Percentiles rank a stretch among this genome's conserved stretches.
phyloP scores from a whole-genome alignment of 2,797 vertebrate genomes.

The Myotis findleyi region DNA sequence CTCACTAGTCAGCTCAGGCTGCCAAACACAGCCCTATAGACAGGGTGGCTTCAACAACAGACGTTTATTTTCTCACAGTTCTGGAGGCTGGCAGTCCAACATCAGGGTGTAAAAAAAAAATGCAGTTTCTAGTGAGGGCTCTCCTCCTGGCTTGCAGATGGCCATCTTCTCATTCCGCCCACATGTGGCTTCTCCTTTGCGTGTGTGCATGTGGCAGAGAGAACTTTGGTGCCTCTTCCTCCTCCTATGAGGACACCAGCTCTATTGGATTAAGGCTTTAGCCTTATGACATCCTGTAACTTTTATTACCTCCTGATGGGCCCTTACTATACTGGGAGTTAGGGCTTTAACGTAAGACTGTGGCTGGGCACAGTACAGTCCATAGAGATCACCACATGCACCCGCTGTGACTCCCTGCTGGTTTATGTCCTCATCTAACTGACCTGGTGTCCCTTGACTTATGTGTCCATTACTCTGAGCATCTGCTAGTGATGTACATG shows the following conservation, averaged over 20 bases:
- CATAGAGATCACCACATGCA: background rate
- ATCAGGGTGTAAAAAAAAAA: background rate
- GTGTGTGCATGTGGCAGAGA: fast-evolving
- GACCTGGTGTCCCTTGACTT: background rate
- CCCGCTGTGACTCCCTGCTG: background rate
- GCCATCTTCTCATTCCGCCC: background rate
- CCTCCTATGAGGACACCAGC: background rate
- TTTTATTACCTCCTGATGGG: background rate
- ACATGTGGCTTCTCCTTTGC: background rate
- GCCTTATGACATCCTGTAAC: background rate
- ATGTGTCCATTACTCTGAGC: background rate
- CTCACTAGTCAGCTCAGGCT: background rate
- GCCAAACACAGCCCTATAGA: background rate
- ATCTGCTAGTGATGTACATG: background rate
- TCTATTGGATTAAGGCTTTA: background rate
- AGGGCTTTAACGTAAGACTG: background rate
- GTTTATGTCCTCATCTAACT: background rate
- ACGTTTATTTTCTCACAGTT: background rate
- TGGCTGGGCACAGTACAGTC: background rate
- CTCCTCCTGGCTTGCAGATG: background rate
- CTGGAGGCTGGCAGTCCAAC: background rate
- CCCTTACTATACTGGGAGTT: background rate
- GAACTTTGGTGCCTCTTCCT: background rate
- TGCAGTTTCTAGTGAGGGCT: background rate
- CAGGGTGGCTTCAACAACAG: background rate